Evolutionary conservation across 2,888 invertebrate species (phyloP), one percentile per base, ranked within the genome.

Genomic region (Nymphalis c-album): DNA sequence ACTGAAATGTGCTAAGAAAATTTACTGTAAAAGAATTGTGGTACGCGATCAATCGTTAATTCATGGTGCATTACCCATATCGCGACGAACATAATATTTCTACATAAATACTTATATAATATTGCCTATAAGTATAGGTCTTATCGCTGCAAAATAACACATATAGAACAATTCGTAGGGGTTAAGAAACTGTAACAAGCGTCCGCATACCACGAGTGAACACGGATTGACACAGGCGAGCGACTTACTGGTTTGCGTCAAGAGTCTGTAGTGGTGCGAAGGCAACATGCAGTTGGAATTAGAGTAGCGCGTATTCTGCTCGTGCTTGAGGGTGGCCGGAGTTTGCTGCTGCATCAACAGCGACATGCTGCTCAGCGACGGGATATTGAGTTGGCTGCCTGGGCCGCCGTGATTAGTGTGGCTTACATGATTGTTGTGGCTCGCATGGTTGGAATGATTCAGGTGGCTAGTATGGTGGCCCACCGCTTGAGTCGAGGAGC

Each of bases 231-330:
- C 31, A 48, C 22, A 16, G 53, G 51, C 35, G 47, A 22, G 20
- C 47, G 60, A 91, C 91, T 91, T 86, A 91, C 91, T 85, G 74
- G 86, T 72, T 84, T 87, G 90, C 69, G 87, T 79, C 75, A 89
- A 76, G 61, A 89, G 78, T 72, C 88, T 81, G 77, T 87, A 90
- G 80, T 85, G 89, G 74, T 85, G 87, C 68, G 90, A 83, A 57
- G 87, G 84, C 79, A 82, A 80, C 80, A 84, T 82, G 75, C 89
- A 85, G 79, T 81, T 87, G 46, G 87, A 80, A 76, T 81, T 83
- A 58, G 86, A 80, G 74, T 83, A 90, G 31, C 89, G 87, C 69
- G 85, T 77, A 46, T 82, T 76, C 68, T 83, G 87, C 57, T 90
- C 89, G 76, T 85, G 86, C 80, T 90, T 89, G 53, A 78, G 78